A percentile compares a stretch with the other conserved stretches of the same genome.
Evolutionary conservation across 1,140 invertebrate species (phyloP).

Genomic region (Papilio dardanus): DNA sequence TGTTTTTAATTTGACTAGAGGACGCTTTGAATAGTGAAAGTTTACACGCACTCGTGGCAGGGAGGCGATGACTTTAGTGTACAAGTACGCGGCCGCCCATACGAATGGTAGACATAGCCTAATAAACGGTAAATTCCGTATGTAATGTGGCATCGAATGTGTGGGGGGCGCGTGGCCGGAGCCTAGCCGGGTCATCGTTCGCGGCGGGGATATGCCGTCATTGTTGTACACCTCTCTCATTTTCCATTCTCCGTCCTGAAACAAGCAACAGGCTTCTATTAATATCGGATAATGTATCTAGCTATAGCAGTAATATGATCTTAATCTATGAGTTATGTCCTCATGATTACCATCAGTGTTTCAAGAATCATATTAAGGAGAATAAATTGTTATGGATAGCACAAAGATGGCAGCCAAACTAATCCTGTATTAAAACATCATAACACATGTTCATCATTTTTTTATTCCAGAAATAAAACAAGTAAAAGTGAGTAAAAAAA

Average conservation of each 20-base stretch:
- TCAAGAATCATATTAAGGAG: too few species aligned
- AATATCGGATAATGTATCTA: background rate
- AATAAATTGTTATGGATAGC: too few species aligned
- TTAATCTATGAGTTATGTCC: too few species aligned
- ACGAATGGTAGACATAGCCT: conserved; percentile 73
- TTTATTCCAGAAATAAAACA: too few species aligned
- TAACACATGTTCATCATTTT: too few species aligned
- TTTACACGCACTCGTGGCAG: conserved; percentile 63
- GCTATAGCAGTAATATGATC: background rate
- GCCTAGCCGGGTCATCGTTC: conserved; percentile 70
- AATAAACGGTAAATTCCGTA: conserved; percentile 74
- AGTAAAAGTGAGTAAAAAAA: too few species aligned
- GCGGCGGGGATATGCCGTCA: conserved; percentile 78
- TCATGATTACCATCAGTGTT: too few species aligned
- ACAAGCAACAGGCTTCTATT: conserved; percentile 51
- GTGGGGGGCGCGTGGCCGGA: conserved; percentile 52
- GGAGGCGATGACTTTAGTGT: conserved; percentile 51
- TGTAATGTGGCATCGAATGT: conserved; percentile 58
- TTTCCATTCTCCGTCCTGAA: conserved; percentile 77
- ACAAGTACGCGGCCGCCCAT: conserved; percentile 63
- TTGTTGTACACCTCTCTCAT: conserved; percentile 76
- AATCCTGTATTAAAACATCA: too few species aligned
- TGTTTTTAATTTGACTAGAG: conserved; percentile 80
- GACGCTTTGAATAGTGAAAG: conserved; percentile 78
- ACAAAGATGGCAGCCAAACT: too few species aligned